phyloP scores from a whole-genome alignment of 2,888 invertebrate genomes.

The Latrodectus hesperus region DNA sequence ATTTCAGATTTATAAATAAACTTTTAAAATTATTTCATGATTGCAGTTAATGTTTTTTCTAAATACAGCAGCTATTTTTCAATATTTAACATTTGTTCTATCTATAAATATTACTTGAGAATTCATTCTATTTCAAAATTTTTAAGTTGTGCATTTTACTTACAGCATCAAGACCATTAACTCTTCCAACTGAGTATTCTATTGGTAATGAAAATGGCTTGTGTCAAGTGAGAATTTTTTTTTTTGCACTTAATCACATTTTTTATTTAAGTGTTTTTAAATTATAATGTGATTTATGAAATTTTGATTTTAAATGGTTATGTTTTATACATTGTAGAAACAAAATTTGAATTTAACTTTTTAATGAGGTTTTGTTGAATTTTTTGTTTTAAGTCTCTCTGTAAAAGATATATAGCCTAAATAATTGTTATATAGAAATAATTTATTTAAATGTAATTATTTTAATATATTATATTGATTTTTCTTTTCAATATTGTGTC shows the following conservation, averaged over 20 bases:
- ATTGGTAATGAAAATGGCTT: constrained; percentile 43
- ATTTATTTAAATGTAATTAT: no score
- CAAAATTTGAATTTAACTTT: no score
- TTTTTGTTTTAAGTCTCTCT: no score
- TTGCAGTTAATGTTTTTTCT: not conserved
- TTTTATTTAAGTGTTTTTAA: not conserved
- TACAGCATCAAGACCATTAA: constrained; percentile 45
- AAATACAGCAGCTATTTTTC: not conserved
- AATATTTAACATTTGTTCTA: not conserved
- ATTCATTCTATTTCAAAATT: not conserved
- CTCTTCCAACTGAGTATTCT: constrained; percentile 49
- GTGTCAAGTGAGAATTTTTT: constrained; percentile 38
- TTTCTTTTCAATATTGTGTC: no score
- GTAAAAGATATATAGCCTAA: no score
- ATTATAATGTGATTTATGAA: not conserved
- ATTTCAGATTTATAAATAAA: no score
- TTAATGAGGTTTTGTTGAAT: no score
- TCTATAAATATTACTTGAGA: not conserved
- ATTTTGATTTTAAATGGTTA: no score
- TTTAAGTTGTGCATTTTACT: not conserved
- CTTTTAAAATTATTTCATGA: not conserved
- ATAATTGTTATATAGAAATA: no score
- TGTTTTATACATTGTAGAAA: no score
- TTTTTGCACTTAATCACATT: not conserved
- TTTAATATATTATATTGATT: no score